Conservation (phyloP, 2,797 vertebrate genomes). For the Thamnophis elegans region DNA sequence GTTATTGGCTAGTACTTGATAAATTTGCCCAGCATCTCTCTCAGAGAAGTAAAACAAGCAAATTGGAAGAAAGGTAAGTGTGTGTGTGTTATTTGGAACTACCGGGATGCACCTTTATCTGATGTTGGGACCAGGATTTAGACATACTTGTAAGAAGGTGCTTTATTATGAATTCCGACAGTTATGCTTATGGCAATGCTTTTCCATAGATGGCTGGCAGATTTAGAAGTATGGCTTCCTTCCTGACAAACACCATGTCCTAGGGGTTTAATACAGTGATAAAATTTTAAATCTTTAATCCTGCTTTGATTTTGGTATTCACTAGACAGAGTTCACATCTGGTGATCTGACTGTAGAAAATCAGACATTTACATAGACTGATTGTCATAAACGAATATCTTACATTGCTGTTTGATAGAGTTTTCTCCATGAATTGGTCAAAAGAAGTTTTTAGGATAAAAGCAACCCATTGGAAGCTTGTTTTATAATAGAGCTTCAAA, state of each 20-base stretch:
- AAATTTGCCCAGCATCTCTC: background rate
- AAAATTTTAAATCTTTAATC: background rate
- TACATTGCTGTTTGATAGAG: background rate
- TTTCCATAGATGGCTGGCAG: background rate
- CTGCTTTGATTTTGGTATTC: slow-evolving; percentile 3
- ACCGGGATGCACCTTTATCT: background rate
- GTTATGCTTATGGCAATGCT: background rate
- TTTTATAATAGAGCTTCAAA: background rate
- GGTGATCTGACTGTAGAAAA: background rate
- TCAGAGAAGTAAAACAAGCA: background rate
- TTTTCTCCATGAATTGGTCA: slow-evolving; percentile 1
- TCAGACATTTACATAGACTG: background rate
- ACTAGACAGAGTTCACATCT: background rate
- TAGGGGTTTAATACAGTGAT: background rate
- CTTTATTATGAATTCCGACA: background rate
- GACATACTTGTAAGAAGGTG: background rate
- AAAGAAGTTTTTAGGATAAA: background rate
- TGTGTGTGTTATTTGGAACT: background rate
- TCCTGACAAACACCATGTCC: background rate
- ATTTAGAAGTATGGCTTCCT: background rate
- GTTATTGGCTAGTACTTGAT: too few relatives aligned
- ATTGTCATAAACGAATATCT: slow-evolving; percentile 5
- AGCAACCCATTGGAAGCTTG: background rate
- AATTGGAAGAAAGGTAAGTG: background rate
- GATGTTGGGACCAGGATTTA: background rate